These are phyloP conservation scores for Gouania willdenowi DNA, from an alignment of 2,797 vertebrate genomes.

Conservation along the genomic window DNA sequence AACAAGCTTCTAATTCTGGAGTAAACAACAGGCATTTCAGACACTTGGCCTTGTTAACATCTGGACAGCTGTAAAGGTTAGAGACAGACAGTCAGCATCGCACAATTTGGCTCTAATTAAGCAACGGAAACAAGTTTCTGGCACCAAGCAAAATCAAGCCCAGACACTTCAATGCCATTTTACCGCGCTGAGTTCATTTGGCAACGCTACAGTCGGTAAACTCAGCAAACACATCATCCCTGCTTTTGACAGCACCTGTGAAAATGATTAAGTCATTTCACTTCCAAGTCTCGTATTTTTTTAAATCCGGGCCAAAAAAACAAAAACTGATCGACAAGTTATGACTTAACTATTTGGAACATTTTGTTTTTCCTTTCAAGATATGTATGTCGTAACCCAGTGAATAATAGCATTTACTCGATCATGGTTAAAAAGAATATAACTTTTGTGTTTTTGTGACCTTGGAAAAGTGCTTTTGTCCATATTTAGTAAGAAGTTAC, in stretches of 20 bases:
- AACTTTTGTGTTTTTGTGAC: too few species aligned
- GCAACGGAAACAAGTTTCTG: conserved; percentile 31
- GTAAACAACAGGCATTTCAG: conserved; percentile 30
- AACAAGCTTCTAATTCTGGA: conserved; percentile 35
- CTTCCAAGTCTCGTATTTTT: conserved; percentile 34
- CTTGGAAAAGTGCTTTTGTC: too few species aligned
- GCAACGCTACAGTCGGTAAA: conserved; percentile 17
- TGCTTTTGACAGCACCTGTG: conserved; percentile 41
- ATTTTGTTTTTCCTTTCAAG: conserved; percentile 34
- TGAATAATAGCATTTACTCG: not conserved
- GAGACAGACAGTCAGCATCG: conserved; percentile 17
- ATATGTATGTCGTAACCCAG: conserved; percentile 21
- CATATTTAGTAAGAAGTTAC: not conserved
- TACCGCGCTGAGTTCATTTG: conserved; percentile 41
- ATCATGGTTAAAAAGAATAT: too few species aligned
- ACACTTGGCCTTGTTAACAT: conserved; percentile 35
- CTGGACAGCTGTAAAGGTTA: conserved; percentile 35
- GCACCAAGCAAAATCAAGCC: conserved; percentile 30
- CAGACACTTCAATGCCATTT: conserved; percentile 19
- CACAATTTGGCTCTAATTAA: conserved; percentile 43
- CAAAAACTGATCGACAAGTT: conserved; percentile 21
- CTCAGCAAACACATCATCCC: conserved; percentile 25
- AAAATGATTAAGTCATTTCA: conserved; percentile 35
- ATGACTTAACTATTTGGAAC: conserved; percentile 22
- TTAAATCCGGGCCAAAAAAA: conserved; percentile 3